Base-by-base conservation (phyloP, 2,797 vertebrate species). In the Galago senegalensis region DNA sequence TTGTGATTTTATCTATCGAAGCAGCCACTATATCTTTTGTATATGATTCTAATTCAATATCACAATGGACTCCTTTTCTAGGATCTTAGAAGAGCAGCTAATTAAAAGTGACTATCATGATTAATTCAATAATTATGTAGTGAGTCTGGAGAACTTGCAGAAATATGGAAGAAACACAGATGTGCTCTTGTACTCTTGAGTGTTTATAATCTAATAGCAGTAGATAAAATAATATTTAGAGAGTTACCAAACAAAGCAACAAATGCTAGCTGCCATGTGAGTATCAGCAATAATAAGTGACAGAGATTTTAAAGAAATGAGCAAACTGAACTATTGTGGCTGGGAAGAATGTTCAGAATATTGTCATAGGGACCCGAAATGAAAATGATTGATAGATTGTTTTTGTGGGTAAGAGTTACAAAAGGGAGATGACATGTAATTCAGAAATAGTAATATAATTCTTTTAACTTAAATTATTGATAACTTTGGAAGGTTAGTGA, bases 401-500 rank as follows among this genome's bases (percentile, higher is more conserved):
- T 37, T 34, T 87, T 92, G 53, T 91, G 70, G 63, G 18, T 95
- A 10, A 79, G 17, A 40, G 16, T 85, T 88, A 82, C 60, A 89
- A 96, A 90, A 82, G 43, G 23, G 7, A 88, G 23, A 61, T 12
- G 49, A 10, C 18, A 79, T 91, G 95, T 86, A 82, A 77, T 92
- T 83, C 69, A 95, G 18, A 75, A 23, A n/a, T 53, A 70, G 53
- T 49, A 92, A 34, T 25, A 80, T 56, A 75, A 80, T 92, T 92
- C 58, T 18, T 92, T 96, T 96, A 37, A 79, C 77, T 96, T 95
- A 85, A 90, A 90, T 94, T 93, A 86, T 94, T 91, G 80, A 80
- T 93, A 89, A 87, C 3, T 20, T 20, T 69, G 20, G 12, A 61
- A 60, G 56, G 82, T 92, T 93, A 76, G 56, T 76, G 16, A 14